Evolutionary conservation across 1,140 invertebrate species (phyloP).

Genomic region (Cherax quadricarinatus): DNA sequence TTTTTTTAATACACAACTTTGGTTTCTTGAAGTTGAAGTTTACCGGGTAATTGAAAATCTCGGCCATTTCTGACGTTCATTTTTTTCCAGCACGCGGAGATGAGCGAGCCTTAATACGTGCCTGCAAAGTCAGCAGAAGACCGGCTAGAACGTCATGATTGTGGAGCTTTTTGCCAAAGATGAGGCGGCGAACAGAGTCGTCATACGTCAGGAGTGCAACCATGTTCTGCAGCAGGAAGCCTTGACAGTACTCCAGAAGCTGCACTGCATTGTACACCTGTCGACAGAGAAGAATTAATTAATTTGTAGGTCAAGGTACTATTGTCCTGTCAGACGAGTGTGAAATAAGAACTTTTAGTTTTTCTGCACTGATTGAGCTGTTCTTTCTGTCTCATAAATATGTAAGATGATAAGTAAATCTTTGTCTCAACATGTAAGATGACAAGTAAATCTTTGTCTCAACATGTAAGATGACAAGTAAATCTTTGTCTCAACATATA

Average conservation of each 20-base stretch:
- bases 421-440: no score
- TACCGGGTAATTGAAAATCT: neutral
- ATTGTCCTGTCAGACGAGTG: no score
- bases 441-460: no score
- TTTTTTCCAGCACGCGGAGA: conserved; percentile 72
- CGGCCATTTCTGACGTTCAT: conserved; percentile 1
- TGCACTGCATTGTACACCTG: conserved; percentile 78
- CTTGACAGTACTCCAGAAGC: conserved; percentile 92
- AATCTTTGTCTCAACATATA: no score
- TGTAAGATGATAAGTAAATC: no score
- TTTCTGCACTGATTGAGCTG: no score
- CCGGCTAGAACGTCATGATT: conserved; percentile 93
- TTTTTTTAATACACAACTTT: neutral
- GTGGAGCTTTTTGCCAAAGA: conserved; percentile 92
- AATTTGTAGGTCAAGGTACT: neutral
- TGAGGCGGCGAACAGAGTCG: conserved; percentile 90
- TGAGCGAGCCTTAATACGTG: conserved; percentile 72
- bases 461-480: no score
- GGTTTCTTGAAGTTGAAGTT: neutral
- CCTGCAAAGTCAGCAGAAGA: conserved; percentile 77
- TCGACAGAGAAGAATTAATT: neutral
- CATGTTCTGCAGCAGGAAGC: conserved; percentile 94
- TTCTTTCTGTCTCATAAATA: no score
- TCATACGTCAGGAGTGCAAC: conserved; percentile 93
- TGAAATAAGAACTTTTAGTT: no score